Evolutionary conservation across 2,888 invertebrate species (phyloP), one percentile per base, ranked within the genome.

Genomic region (Leucoma salicis): DNA sequence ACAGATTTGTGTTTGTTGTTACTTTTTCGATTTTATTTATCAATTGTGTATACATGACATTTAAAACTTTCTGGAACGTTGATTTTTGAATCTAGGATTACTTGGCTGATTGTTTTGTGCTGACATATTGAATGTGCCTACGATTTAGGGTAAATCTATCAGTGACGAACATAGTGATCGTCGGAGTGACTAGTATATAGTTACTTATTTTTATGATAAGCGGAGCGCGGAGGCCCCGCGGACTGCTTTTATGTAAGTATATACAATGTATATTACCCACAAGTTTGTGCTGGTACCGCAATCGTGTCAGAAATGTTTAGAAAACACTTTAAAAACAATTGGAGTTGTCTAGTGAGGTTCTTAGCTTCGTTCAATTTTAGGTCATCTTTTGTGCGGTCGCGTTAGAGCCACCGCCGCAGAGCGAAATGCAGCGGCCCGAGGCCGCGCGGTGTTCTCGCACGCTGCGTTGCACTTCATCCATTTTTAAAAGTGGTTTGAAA

Each of bases 1-100:
- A 85, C 91, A 92, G 91, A 91, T 91, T 91, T 91, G 90, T 90
- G 90, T 90, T 90, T 90, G 89, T 90, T 89, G 85, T 82, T 84
- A 78, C 72, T 83, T 80, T 86, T 78, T 70, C 77, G 78, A 72
- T 72, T 81, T 82, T 82, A 72, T 58, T 70, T 64, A 64, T 63
- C 61, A 78, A 80, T 74, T 82, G 72, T 78, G 66, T 67, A 58
- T 72, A 76, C 74, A 76, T 75, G 66, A 66, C 62, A 54, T 47
- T 57, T 53, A 70, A 78, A 82, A 81, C 70, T 75, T 67, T 70
- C 48, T 47, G 49, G 73, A 71, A 64, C 40, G 46, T 62, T 59
- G 60, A 54, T 63, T 66, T 61, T 73, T 59, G 46, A 49, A 52
- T 57, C 53, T 49, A 47, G 27, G 48, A 59, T 56, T 58, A 51